Evolutionary conservation across 1,140 invertebrate species (phyloP), one percentile per base, ranked within the genome.

Genomic region (Microplitis demolitor): DNA sequence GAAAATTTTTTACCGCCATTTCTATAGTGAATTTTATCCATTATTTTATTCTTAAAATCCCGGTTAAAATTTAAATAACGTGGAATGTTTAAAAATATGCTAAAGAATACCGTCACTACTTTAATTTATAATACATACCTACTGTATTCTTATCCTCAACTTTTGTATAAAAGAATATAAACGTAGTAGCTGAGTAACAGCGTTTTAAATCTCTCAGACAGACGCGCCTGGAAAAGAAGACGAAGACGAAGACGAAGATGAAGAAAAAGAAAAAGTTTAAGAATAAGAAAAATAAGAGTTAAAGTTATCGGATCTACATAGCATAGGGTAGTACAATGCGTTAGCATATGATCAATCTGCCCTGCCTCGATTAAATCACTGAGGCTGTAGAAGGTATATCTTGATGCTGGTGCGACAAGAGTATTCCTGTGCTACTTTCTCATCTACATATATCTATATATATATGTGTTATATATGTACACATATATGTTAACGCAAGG

Each of bases 301-400:
- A 39, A 51, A 66, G 45, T 72, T 72, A 72, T 72, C 70, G 70
- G 70, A 60, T 72, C 16, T 53, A 53, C 62, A 51, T 72, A 58
- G 56, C 4, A 53, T 63, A 71, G 53, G 35, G 67, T 58, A 58
- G 53, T 35, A 37, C 16, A 58, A 51, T 56, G 54, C 53, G 66
- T 56, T 34, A 58, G 51, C 35, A 68, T 34, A 37, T 37, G 54
- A 72, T 72, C 71, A 66, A 72, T 72, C 64, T 61, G 56, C 31
- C 35, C 58, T 61, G 37, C 61, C 64, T 72, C 71, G 71, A 72
- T 72, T 72, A 67, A 72, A 72, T 72, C 64, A 72, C 71, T 35
- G 54, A 35, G 37, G 70, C 50, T 45, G 66, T n/a, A 66, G 70
- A 67, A 58, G 39, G 54, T 66, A 61, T 60, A 45, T 45, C 39